A percentile compares a stretch with the other conserved stretches of the same genome.
Conservation (phyloP, 2,888 invertebrate genomes). For the Diarsia rubi region DNA sequence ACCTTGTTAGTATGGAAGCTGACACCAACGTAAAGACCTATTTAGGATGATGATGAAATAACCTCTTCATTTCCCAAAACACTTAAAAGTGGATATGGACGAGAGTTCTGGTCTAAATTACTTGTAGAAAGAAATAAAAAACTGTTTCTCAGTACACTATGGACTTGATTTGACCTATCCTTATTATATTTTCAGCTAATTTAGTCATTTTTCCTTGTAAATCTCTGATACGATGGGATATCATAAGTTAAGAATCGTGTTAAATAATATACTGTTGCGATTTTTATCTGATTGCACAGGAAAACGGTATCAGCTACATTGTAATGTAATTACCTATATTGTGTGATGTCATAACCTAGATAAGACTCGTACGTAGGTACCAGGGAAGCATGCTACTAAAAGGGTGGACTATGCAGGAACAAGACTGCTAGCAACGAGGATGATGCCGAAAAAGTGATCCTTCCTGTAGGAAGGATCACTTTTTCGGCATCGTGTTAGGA, state of each 20-base stretch:
- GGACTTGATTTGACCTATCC: background rate
- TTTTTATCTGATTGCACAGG: slow-evolving; percentile 3
- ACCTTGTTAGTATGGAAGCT: background rate
- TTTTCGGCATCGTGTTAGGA: background rate
- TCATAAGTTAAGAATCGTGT: slow-evolving; percentile 3
- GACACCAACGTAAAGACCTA: background rate
- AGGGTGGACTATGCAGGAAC: background rate
- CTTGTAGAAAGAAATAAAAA: background rate
- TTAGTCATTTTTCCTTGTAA: background rate
- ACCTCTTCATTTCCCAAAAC: background rate
- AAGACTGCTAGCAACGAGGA: background rate
- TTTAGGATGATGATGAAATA: background rate
- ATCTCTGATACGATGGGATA: background rate
- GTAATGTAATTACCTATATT: slow-evolving; percentile 5
- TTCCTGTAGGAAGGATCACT: no score
- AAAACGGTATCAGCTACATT: slow-evolving; percentile 7
- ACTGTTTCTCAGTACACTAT: background rate
- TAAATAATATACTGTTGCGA: slow-evolving; percentile 17
- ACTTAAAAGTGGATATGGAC: no score
- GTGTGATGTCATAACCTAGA: background rate
- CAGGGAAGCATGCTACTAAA: background rate
- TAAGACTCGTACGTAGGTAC: background rate
- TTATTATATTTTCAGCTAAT: background rate
- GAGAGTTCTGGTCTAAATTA: no score
- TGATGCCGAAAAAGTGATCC: background rate